Evolutionary conservation across 2,888 invertebrate species (phyloP).

Genomic region (Leptinotarsa rubiginosa): DNA sequence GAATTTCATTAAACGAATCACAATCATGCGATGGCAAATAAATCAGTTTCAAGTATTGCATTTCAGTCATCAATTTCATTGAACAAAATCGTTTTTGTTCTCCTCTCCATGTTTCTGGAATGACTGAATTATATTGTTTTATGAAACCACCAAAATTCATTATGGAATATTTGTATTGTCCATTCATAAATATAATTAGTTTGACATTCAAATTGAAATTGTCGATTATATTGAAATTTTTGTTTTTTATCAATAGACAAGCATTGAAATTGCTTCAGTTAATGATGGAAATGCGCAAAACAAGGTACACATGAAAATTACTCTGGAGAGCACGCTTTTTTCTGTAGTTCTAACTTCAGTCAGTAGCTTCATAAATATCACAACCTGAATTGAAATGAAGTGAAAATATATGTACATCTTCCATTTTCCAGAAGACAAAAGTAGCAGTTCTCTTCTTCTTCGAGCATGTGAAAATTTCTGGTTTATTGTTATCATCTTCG

Average conservation of each 20-base stretch:
- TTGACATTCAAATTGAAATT: background rate
- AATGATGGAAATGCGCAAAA: too few species aligned
- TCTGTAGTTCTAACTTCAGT: too few species aligned
- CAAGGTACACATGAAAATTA: too few species aligned
- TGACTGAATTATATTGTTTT: slow-evolving; percentile 5
- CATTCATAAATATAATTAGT: background rate
- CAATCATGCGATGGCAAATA: background rate
- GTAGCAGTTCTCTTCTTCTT: too few species aligned
- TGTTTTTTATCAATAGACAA: background rate
- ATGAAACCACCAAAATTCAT: background rate
- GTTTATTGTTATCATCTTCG: too few species aligned
- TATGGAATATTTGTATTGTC: background rate
- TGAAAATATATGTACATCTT: too few species aligned
- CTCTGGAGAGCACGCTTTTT: too few species aligned
- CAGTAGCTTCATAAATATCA: too few species aligned
- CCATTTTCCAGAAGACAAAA: too few species aligned
- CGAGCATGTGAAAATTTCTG: too few species aligned
- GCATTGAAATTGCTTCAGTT: background rate
- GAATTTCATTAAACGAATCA: background rate
- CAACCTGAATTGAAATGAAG: too few species aligned
- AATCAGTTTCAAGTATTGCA: slow-evolving; percentile 3
- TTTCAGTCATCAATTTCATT: background rate
- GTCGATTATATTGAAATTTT: background rate
- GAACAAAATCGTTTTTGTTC: background rate
- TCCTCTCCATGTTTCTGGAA: background rate